These are phyloP conservation scores for Sylvia atricapilla DNA, from an alignment of 2,113 vertebrate species.

Conservation along the genomic window DNA sequence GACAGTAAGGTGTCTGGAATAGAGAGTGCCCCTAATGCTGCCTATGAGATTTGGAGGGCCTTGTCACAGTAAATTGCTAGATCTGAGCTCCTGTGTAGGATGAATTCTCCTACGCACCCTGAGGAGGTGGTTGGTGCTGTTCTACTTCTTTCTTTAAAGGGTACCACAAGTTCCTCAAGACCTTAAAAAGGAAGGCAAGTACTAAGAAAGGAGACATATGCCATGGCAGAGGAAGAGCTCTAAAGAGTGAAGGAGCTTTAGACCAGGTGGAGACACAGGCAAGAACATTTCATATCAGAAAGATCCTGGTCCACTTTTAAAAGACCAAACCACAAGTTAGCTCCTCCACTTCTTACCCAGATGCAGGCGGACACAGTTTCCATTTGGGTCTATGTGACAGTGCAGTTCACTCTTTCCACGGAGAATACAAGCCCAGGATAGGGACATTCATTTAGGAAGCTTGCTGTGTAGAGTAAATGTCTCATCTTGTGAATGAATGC, in stretches of 20 bases:
- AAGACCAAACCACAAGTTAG: neutral
- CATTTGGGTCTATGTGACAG: neutral
- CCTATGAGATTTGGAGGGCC: neutral
- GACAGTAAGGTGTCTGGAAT: neutral
- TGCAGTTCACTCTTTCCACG: neutral
- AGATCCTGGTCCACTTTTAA: neutral
- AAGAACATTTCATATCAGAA: neutral
- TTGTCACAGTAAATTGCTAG: neutral
- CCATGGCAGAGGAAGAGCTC: neutral
- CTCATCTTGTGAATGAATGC: neutral
- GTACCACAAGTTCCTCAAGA: neutral
- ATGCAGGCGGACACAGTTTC: neutral
- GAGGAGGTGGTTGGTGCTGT: neutral
- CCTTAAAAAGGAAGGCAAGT: neutral
- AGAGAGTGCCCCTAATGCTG: neutral
- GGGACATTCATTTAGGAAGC: neutral
- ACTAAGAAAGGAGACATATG: neutral
- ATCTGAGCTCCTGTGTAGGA: neutral
- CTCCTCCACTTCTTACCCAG: neutral
- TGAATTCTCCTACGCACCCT: neutral
- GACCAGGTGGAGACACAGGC: neutral
- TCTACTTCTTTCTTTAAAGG: neutral
- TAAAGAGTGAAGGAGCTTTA: neutral
- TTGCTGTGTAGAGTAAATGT: neutral
- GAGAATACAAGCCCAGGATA: neutral